These are phyloP conservation scores for Zaprionus lachaisei DNA, from an alignment of 1,140 invertebrate species.

Conservation along the genomic window DNA sequence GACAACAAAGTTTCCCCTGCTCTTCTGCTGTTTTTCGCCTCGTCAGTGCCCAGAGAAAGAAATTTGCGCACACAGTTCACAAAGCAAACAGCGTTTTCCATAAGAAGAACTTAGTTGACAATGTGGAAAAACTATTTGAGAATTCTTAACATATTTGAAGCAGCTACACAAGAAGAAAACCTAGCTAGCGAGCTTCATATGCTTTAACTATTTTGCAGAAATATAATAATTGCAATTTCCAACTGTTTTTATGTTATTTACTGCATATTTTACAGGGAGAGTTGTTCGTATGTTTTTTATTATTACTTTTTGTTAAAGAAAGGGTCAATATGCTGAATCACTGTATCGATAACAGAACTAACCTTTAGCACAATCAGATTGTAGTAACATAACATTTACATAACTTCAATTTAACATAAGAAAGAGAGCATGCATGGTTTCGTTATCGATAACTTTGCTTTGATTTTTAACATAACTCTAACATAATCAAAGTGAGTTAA, in stretches of 20 bases:
- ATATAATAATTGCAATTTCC: not conserved
- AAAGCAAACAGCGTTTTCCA: not conserved
- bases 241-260: not conserved
- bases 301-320: too few relatives aligned
- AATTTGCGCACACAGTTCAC: not conserved
- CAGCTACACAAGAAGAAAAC: not conserved
- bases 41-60: not conserved
- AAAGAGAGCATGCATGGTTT: too few relatives aligned
- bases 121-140: not conserved
- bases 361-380: too few relatives aligned
- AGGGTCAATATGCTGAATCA: too few relatives aligned
- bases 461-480: not conserved
- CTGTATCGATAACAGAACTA: too few relatives aligned
- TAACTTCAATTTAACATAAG: too few relatives aligned
- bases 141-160: not conserved
- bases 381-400: too few relatives aligned
- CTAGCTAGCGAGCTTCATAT: not conserved
- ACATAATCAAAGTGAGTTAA: not conserved
- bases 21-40: not conserved
- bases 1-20: not conserved
- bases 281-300: too few relatives aligned
- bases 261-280: too few relatives aligned
- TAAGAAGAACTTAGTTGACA: conserved; percentile 4
- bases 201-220: not conserved
- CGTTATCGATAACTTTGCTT: not conserved